phyloP scores from a whole-genome alignment of 2,113 vertebrate genomes.

The Rana temporaria region DNA sequence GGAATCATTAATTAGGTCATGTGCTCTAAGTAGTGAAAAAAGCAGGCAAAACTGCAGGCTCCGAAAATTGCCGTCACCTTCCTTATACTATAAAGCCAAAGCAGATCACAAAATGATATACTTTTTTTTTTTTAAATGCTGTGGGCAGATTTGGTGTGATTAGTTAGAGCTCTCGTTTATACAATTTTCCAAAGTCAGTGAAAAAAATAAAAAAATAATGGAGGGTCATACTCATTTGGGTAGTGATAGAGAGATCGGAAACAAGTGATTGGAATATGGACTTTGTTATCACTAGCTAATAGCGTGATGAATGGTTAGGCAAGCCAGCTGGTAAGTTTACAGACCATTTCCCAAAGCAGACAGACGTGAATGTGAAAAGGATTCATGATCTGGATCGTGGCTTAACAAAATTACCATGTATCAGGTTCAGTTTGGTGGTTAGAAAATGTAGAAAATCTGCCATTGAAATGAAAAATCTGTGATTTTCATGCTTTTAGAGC shows the following conservation, averaged over 20 bases:
- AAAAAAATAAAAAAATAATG: not conserved
- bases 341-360: slow-evolving; percentile 14
- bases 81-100: too few species aligned
- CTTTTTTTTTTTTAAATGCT: too few species aligned
- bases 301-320: slow-evolving; percentile 22
- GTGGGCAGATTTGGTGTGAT: too few species aligned
- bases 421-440: slow-evolving; percentile 36
- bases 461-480: too few species aligned
- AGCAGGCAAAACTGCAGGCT: too few species aligned
- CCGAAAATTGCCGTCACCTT: too few species aligned
- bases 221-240: not conserved
- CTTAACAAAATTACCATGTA: slow-evolving; percentile 23
- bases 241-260: not conserved
- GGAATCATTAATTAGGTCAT: too few species aligned
- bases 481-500: slow-evolving; percentile 26
- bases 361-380: slow-evolving; percentile 16
- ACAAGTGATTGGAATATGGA: not conserved
- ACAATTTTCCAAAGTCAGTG: too few species aligned
- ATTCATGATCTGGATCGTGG: slow-evolving; percentile 25
- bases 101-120: too few species aligned
- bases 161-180: too few species aligned
- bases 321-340: slow-evolving; percentile 13
- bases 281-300: slow-evolving; percentile 15
- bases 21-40: too few species aligned
- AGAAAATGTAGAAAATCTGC: slow-evolving; percentile 7